Evolutionary conservation across 1,140 invertebrate species (phyloP).

Genomic region (Drosophila mojavensis): DNA sequence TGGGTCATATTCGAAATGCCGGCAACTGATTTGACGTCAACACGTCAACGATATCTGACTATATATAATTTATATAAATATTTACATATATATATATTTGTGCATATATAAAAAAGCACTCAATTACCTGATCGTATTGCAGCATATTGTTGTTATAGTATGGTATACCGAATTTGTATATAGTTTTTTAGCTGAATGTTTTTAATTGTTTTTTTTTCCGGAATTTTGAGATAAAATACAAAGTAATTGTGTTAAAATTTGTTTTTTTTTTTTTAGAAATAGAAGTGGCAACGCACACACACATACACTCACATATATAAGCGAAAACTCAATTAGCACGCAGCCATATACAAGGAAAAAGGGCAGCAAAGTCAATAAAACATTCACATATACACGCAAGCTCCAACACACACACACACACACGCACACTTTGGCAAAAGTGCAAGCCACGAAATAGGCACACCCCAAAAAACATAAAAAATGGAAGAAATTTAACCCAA

Average conservation of each 20-base stretch:
- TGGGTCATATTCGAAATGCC: conserved; percentile 52
- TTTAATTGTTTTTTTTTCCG: conserved; percentile 7
- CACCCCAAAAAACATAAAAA: conserved; percentile 30
- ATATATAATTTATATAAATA: conserved; percentile 7
- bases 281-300: conserved; percentile 4
- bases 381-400: conserved; percentile 24
- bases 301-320: conserved; percentile 4
- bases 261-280: not conserved
- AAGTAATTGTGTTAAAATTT: conserved; percentile 1
- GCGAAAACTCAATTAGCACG: conserved; percentile 45
- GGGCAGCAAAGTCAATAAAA: conserved; percentile 28
- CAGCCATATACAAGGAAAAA: conserved; percentile 21
- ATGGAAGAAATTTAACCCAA: not conserved
- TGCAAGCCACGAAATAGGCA: conserved; percentile 50
- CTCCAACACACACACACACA: conserved; percentile 13
- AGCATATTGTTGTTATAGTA: conserved; percentile 53
- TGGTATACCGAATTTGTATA: conserved; percentile 28
- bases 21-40: conserved; percentile 57
- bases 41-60: conserved; percentile 7
- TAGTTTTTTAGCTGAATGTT: conserved; percentile 24
- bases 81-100: not conserved
- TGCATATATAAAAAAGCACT: conserved; percentile 16
- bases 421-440: conserved; percentile 9
- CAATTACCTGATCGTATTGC: conserved; percentile 68
- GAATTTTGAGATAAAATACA: conserved; percentile 50